phyloP scores from a whole-genome alignment of 2,113 vertebrate genomes.

The Hucho hucho region DNA sequence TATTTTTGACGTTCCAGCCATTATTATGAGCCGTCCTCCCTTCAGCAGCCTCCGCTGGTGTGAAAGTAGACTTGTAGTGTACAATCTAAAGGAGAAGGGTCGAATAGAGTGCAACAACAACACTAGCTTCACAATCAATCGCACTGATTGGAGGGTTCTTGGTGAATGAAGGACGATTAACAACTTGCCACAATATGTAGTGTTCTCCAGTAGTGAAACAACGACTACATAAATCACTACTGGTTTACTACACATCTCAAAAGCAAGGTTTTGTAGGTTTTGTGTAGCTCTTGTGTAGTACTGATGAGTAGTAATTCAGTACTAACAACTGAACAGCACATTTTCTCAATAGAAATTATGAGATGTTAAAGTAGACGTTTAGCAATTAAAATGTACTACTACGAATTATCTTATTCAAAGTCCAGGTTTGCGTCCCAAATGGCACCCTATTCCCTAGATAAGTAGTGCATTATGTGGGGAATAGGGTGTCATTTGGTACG shows the following conservation, averaged over 20 bases:
- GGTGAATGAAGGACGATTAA: slow-evolving; percentile 2
- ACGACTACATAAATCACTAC: too few relatives aligned
- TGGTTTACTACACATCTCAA: too few relatives aligned
- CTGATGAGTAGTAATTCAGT: too few relatives aligned
- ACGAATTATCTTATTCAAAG: not conserved
- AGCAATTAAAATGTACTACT: slow-evolving; percentile 6
- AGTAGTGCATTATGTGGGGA: too few relatives aligned
- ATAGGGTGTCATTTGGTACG: not conserved
- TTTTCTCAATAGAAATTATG: not conserved
- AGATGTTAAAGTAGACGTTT: slow-evolving; percentile 5
- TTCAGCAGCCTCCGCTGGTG: too few relatives aligned
- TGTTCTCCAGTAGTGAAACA: too few relatives aligned
- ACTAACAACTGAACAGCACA: not conserved
- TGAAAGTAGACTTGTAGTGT: slow-evolving; percentile 9
- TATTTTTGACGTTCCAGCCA: too few relatives aligned
- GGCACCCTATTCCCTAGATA: too few relatives aligned
- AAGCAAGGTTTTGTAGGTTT: too few relatives aligned
- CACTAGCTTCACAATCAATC: slow-evolving; percentile 20
- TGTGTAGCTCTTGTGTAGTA: too few relatives aligned
- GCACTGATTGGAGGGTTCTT: not conserved
- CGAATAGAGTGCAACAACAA: slow-evolving; percentile 7
- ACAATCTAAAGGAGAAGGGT: not conserved
- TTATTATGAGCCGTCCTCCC: too few relatives aligned
- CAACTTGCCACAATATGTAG: not conserved
- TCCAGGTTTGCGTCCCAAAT: not conserved